Evolutionary conservation across 53 echinoderm and acorn worm species (phyloP), one percentile per base, ranked within the genome.

Genomic region (Hippasteria phrygiana): DNA sequence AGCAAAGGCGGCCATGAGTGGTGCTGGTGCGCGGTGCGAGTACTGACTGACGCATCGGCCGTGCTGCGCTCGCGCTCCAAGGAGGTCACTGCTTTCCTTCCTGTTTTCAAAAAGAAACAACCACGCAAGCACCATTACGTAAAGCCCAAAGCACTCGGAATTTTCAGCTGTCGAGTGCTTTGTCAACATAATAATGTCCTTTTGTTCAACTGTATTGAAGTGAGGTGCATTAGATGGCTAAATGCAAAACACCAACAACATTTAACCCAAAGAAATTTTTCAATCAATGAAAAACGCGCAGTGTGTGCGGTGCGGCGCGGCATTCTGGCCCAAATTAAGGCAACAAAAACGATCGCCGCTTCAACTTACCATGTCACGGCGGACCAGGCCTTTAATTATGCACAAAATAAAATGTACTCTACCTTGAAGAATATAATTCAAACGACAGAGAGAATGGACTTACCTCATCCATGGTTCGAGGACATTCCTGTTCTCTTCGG

Each of bases 1-100:
- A 83, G 94, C 88, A 71, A 87, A 87, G 34, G 91, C 87, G 91
- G 91, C 91, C 91, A 91, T 91, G 65, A 69, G 87, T 77, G 70
- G 66, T 71, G 88, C 51, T 77, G 75, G 66, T 77, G 88, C 51
- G 36, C 70, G 70, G 71, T 37, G 73, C 39, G n/a, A n/a, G n/a
- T n/a, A n/a, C n/a, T 43, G 34, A 90, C 41, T 90, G 82, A 36
- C 82, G 82, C 90, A 90, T 82, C 55, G 74, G 73, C 32, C 20
- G 79, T 79, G 4, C 2, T 67, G 36, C 69, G 14, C 26, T 28
- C 20, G 27, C 33, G 27, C 29, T 28, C 35, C 64, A 43, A 81
- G 47, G 47, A 75, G 63, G 81, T 81, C 64, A 81, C 40, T 41
- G 65, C 43, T 42, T 65, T 64, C 63, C 65, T 56, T 41, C 85